A percentile compares a stretch with the other conserved stretches of the same genome.
phyloP scores from a whole-genome alignment of 2,797 vertebrate genomes.

The Parotocinclus haroldoi region DNA sequence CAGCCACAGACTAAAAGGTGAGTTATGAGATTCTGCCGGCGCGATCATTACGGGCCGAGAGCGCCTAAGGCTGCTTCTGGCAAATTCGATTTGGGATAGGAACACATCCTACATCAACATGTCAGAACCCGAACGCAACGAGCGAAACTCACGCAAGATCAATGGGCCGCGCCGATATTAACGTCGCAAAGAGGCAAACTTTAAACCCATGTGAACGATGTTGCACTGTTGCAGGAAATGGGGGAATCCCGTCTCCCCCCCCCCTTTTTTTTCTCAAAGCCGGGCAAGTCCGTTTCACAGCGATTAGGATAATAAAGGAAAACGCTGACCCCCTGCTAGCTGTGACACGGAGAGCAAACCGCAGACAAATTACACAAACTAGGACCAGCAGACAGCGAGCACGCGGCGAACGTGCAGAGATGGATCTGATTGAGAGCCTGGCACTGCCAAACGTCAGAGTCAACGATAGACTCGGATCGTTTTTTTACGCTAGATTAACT shows the following conservation, averaged over 20 bases:
- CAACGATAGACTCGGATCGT: not conserved
- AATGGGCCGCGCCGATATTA: constrained; percentile 8
- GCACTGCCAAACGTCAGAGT: too few relatives aligned
- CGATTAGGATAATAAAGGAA: constrained; percentile 60
- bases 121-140: constrained; percentile 16
- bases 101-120: constrained; percentile 32
- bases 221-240: not conserved
- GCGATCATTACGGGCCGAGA: constrained; percentile 50
- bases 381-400: constrained; percentile 37
- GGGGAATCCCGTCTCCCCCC: constrained; percentile 1
- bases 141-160: constrained; percentile 4
- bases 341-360: constrained; percentile 41
- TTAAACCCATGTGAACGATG: not conserved
- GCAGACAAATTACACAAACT: constrained; percentile 55
- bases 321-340: constrained; percentile 43
- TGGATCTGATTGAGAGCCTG: too few relatives aligned
- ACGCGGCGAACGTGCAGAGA: not conserved
- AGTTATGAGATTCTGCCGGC: constrained; percentile 30
- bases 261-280: constrained; percentile 11
- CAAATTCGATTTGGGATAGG: constrained; percentile 28
- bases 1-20: constrained; percentile 22
- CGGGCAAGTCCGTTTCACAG: constrained; percentile 55
- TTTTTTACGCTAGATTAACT: constrained; percentile 17
- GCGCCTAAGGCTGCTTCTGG: constrained; percentile 17
- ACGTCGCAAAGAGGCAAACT: constrained; percentile 6